Percentiles rank a stretch among this genome's conserved stretches.
phyloP scores from a whole-genome alignment of 2,888 invertebrate species.

The Scaptomyza reducta region DNA sequence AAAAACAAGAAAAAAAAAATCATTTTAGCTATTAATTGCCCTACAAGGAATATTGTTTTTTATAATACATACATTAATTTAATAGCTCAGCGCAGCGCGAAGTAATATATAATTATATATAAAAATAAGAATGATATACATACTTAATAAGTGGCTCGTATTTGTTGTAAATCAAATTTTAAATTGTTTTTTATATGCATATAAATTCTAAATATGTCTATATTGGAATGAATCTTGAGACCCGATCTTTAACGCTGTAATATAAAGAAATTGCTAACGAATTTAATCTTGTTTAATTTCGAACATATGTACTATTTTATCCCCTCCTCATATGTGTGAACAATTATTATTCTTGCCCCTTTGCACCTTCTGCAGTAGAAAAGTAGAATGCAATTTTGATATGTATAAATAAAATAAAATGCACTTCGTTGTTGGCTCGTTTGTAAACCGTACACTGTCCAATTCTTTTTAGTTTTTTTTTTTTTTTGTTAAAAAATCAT shows the following conservation, averaged over 20 bases:
- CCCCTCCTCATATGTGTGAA: constrained; percentile 10
- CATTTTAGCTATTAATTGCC: constrained; percentile 60
- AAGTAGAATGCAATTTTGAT: constrained; percentile 37
- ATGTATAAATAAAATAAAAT: constrained; percentile 63
- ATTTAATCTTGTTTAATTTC: constrained; percentile 68
- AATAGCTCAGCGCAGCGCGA: constrained; percentile 58
- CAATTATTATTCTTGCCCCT: constrained; percentile 40
- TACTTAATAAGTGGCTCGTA: constrained; percentile 63
- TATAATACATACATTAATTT: constrained; percentile 58
- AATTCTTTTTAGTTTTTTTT: constrained; percentile 41
- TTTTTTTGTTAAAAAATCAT: constrained; percentile 37
- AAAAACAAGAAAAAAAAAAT: constrained; percentile 23
- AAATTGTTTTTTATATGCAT: constrained; percentile 68
- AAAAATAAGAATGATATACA: constrained; percentile 48
- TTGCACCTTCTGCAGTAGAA: constrained; percentile 41
- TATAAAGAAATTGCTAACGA: constrained; percentile 71
- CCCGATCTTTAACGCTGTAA: constrained; percentile 58
- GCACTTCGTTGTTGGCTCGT: constrained; percentile 66
- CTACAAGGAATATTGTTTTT: constrained; percentile 66
- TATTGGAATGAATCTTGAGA: constrained; percentile 32
- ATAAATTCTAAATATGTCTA: constrained; percentile 35
- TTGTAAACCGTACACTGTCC: constrained; percentile 51
- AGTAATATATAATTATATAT: constrained; percentile 47
- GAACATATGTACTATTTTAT: constrained; percentile 1
- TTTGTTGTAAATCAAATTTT: constrained; percentile 68